Evolutionary conservation across 2,888 invertebrate species (phyloP).

Genomic region (Sturmia bella): DNA sequence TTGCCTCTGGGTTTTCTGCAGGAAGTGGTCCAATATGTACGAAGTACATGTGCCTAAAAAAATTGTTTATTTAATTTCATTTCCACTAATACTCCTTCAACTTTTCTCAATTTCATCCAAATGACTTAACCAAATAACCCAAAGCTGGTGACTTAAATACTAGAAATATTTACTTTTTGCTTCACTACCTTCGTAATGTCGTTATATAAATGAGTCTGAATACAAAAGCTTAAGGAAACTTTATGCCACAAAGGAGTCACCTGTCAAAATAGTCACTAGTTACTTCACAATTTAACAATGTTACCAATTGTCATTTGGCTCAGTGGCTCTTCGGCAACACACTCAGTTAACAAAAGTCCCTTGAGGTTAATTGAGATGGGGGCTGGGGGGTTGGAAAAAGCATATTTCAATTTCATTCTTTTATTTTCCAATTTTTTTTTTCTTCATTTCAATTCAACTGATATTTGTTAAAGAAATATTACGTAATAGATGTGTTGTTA

Average conservation of each 20-base stretch:
- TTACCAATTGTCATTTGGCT: constrained; percentile 23
- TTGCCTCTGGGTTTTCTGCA: too few relatives aligned
- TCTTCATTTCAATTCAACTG: constrained; percentile 39
- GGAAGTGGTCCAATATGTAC: too few relatives aligned
- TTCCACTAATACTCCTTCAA: too few relatives aligned
- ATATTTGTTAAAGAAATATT: constrained; percentile 19
- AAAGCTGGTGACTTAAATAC: too few relatives aligned
- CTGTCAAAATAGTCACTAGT: constrained; percentile 61
- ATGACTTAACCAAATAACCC: too few relatives aligned
- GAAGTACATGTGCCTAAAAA: too few relatives aligned
- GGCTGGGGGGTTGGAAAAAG: too few relatives aligned
- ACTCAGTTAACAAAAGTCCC: neutral
- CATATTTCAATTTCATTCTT: neutral
- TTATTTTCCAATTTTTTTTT: neutral
- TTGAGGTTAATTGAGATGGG: neutral
- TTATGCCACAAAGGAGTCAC: constrained; percentile 57
- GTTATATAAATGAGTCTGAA: too few relatives aligned
- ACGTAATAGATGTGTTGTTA: constrained; percentile 1
- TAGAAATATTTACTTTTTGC: too few relatives aligned
- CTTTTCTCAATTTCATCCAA: too few relatives aligned
- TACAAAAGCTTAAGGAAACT: neutral
- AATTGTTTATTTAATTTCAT: too few relatives aligned
- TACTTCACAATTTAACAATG: constrained; percentile 55
- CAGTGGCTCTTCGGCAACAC: neutral
- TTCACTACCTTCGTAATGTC: too few relatives aligned